Base-by-base conservation (phyloP, 2,113 vertebrate genomes). In the Campylomormyrus numenius region DNA sequence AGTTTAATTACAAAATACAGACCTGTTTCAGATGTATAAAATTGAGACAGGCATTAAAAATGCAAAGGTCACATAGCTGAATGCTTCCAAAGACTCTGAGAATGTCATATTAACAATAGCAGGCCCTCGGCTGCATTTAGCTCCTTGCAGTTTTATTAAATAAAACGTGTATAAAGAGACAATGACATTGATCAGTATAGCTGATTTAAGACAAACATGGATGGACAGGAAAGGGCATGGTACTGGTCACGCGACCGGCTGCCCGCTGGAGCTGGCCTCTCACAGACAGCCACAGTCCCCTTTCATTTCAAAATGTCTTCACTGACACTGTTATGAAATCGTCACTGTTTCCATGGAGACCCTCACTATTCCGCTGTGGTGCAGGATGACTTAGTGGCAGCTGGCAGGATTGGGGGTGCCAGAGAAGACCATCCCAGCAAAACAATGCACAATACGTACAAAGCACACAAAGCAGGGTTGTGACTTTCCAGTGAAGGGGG, bases 241-340 rank as follows among this genome's bases (percentile, higher is more conserved):
- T 35, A 35, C 70, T 35, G 5, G 13, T 77, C 35, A 77, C 5
- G 6, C 0, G 11, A 39, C 70, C 2, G 70, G 13, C 53, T 21
- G 52, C 53, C 56, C 21, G 17, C 35, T 5, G 17, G 35, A 80
- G 74, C 74, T 80, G 74, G 17, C 35, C 15, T 39, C 74, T 80
- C 35, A 39, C 27, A 39, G 11, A 77, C 62, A 70, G 53, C 42
- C 35, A 21, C 52, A 42, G 74, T 80, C 35, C 45, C 83, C 45
- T 91, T 89, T 91, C 84, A 50, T 83, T 66, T 86, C 85, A 48
- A 35, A 88, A 87, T 85, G 39, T 87, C 66, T 89, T 49, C 90
- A 89, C 88, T 90, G 91, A 91, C 91, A 91, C 42, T 92, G 92
- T 92, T 92, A 89, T 92, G 84, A 90, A 92, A 92, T 91, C 91